Base-by-base conservation (phyloP, 1,140 invertebrate genomes). In the Diorhabda elongata region DNA sequence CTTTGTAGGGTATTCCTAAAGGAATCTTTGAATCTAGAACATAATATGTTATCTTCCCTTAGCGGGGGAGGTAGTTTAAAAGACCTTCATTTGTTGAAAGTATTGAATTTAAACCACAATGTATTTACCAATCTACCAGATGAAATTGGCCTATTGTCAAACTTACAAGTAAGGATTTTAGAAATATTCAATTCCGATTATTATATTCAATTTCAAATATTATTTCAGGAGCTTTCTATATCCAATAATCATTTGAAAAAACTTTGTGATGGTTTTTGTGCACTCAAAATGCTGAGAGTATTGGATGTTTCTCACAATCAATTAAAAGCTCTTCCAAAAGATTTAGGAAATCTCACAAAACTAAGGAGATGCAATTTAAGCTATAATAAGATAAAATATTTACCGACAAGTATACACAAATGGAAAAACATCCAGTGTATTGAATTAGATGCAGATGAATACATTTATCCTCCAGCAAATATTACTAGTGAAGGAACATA, bases 1-100 rank as follows among this genome's bases (percentile, higher is more conserved):
- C 81, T 92, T 52, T 93, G 91, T 79, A 89, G 89, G 80, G 90
- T 93, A 58, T 89, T 92, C 74, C 85, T 90, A 66, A 94, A 94
- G 82, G 87, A 89, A 73, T 81, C 82, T 58, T 80, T 92, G 61
- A 83, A 87, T 76, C 81, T 93, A 69, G 82, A 90, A 69, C 82
- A 85, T 68, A 93, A 93, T 81, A 83, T 84, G 64, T 80, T 93
- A 67, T 83, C 84, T 66, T 86, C 87, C 59, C 79, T 93, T n/a
- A 84, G 85, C 71, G 87, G 87, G 73, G 90, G 90, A 73, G 91
- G 91, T 65, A 84, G 85, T 73, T 81, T 92, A 73, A 83, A 83
- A 70, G 90, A 93, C 82, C 83, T 93, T 67, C 84, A 82, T 70
- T 79, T 87, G 9, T 80, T 93, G 63, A 86, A 87, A 83, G 81